phyloP scores from a whole-genome alignment of 1,140 invertebrate genomes.

The Hylaeus volcanicus region DNA sequence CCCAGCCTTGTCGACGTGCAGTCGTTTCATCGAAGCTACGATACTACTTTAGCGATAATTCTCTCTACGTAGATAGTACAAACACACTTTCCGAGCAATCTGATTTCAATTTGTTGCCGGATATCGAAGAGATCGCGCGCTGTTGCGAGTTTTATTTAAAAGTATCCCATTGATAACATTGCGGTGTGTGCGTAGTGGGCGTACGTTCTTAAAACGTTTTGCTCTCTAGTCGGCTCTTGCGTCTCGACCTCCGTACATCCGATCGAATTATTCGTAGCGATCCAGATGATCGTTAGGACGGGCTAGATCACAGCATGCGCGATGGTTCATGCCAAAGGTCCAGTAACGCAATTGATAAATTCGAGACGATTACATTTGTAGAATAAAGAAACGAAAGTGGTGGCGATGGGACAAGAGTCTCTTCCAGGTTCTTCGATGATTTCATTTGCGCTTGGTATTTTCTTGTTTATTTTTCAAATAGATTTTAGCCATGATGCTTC shows the following conservation, averaged over 20 bases:
- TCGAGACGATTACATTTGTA: conserved; percentile 2
- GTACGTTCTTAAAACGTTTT: conserved; percentile 58
- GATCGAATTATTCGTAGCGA: conserved; percentile 3
- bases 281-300: background rate
- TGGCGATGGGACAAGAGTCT: conserved; percentile 13
- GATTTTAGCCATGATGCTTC: too few relatives aligned
- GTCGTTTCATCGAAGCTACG: conserved; percentile 23
- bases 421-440: too few relatives aligned
- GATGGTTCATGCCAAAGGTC: conserved; percentile 3
- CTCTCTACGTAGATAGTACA: conserved; percentile 6
- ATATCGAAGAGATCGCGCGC: background rate
- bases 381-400: background rate
- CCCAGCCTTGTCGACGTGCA: conserved; percentile 6
- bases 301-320: background rate
- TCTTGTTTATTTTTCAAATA: too few relatives aligned
- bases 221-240: conserved; percentile 58
- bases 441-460: too few relatives aligned
- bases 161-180: conserved; percentile 2
- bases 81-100: background rate
- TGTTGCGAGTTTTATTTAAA: conserved; percentile 19
- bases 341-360: background rate
- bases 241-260: conserved; percentile 35
- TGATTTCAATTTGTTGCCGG: conserved; percentile 1
- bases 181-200: conserved; percentile 14
- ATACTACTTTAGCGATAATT: conserved; percentile 24